phyloP scores from a whole-genome alignment of 1,140 invertebrate genomes.

The Atopsyche davidsoni region DNA sequence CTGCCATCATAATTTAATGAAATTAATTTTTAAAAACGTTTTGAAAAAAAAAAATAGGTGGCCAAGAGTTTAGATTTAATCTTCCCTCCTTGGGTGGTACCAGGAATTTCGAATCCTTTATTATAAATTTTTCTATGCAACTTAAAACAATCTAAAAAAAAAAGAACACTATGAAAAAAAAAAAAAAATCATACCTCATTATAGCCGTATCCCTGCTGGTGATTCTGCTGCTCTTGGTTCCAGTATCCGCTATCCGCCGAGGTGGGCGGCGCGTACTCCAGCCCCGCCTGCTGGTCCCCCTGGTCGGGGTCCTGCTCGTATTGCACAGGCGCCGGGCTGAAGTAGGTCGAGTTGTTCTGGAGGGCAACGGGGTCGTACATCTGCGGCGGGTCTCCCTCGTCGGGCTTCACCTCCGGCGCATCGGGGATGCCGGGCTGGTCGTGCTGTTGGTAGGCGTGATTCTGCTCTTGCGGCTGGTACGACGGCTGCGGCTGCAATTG shows the following conservation, averaged over 20 bases:
- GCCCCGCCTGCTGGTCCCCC: not conserved
- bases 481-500: slow-evolving; percentile 37
- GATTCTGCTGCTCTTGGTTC: slow-evolving; percentile 22
- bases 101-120: too few relatives aligned
- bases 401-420: slow-evolving; percentile 6
- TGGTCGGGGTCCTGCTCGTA: slow-evolving; percentile 1
- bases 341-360: slow-evolving; percentile 23
- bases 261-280: slow-evolving; percentile 5
- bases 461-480: slow-evolving; percentile 17
- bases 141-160: too few relatives aligned
- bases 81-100: too few relatives aligned
- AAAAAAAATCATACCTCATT: slow-evolving; percentile 26
- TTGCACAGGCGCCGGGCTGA: not conserved
- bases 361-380: slow-evolving; percentile 19
- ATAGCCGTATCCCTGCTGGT: slow-evolving; percentile 22
- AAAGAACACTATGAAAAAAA: slow-evolving; percentile 7
- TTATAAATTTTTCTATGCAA: too few relatives aligned
- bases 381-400: slow-evolving; percentile 10
- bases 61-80: too few relatives aligned
- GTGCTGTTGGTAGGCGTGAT: not conserved
- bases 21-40: too few relatives aligned
- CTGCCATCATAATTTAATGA: too few relatives aligned
- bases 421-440: slow-evolving; percentile 25
- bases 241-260: slow-evolving; percentile 22
- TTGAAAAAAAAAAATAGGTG: too few relatives aligned